phyloP scores from a whole-genome alignment of 2,113 vertebrate species.

The Aix galericulata region DNA sequence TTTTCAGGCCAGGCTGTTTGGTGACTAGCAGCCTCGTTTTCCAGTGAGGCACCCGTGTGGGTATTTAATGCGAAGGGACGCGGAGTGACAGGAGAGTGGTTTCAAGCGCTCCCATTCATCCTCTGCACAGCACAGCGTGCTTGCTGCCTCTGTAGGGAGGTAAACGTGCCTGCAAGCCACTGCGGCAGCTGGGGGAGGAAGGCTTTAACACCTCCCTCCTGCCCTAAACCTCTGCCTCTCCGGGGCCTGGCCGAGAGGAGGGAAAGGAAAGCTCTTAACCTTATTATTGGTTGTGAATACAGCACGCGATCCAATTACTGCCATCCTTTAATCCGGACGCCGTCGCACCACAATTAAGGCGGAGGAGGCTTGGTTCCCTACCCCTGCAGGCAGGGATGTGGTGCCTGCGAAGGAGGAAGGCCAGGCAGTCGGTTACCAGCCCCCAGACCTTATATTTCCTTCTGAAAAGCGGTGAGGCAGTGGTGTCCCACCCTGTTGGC shows the following conservation, averaged over 20 bases:
- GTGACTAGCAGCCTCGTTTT: not conserved
- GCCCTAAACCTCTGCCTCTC: not conserved
- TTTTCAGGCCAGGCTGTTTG: not conserved
- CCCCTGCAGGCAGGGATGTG: not conserved
- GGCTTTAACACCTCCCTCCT: not conserved
- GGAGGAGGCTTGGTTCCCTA: not conserved
- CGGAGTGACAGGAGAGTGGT: not conserved
- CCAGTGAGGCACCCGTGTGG: not conserved
- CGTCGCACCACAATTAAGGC: not conserved
- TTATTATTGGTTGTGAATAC: conserved; percentile 34
- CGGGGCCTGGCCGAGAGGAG: not conserved
- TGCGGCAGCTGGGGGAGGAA: not conserved
- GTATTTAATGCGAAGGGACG: not conserved
- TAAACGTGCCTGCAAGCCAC: not conserved
- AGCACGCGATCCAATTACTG: conserved; percentile 41
- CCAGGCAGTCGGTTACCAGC: not conserved
- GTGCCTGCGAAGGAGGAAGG: not conserved
- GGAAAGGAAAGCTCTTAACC: conserved; percentile 59
- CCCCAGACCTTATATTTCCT: not conserved
- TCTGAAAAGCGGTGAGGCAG: not conserved
- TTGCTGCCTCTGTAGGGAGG: not conserved
- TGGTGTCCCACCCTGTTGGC: not conserved
- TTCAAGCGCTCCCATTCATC: not conserved
- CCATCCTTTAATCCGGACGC: conserved; percentile 32
- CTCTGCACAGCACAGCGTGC: not conserved